Conservation (phyloP, 2,113 vertebrate genomes). For the Phrynosoma blainvillii region DNA sequence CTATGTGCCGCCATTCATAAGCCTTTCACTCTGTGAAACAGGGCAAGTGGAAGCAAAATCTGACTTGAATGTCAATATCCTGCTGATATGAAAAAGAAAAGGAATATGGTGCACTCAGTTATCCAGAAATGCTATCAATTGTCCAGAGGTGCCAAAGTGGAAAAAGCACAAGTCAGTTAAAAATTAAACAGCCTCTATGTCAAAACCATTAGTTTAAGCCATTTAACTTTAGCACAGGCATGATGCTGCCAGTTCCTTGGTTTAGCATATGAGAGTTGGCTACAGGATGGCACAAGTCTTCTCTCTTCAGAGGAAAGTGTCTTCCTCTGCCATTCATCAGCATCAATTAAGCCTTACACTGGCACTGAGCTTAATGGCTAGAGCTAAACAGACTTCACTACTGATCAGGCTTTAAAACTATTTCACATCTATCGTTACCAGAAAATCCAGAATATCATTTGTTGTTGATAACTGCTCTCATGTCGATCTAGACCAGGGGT, state of each 20-base stretch:
- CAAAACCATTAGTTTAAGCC: neutral
- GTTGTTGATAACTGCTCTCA: too few species aligned
- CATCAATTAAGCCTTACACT: neutral
- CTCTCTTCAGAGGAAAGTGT: neutral
- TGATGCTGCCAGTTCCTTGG: neutral
- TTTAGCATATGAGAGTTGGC: neutral
- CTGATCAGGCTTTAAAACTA: neutral
- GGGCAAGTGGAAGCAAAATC: slow-evolving; percentile 20
- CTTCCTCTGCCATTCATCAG: neutral
- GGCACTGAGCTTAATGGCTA: neutral
- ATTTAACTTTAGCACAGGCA: neutral
- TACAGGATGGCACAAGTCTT: neutral
- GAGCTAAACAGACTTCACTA: neutral
- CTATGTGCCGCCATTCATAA: slow-evolving; percentile 29
- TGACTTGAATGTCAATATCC: slow-evolving; percentile 3
- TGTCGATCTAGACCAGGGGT: too few species aligned
- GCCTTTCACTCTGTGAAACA: slow-evolving; percentile 27
- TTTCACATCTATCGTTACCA: neutral
- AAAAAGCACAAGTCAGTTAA: neutral
- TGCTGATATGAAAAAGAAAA: neutral
- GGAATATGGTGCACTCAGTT: neutral
- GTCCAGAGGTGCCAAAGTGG: neutral
- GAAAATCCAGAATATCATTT: too few species aligned
- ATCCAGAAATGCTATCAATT: slow-evolving; percentile 14
- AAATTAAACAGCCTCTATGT: neutral